Conservation (phyloP, 1,140 invertebrate genomes). For the Zaprionus davidi region DNA sequence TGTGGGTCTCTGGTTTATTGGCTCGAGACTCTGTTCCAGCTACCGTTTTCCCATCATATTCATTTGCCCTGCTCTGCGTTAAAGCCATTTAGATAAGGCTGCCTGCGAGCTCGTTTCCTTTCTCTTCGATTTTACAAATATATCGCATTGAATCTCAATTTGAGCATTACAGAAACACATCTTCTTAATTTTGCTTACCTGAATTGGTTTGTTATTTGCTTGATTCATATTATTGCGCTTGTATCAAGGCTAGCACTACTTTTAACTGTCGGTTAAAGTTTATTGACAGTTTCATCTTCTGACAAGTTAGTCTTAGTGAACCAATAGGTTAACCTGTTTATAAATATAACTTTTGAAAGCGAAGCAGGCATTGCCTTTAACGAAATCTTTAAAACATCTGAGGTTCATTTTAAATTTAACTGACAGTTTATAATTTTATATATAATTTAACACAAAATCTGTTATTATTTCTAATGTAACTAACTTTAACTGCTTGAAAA, state of each 20-base stretch:
- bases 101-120: background rate
- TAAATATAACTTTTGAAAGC: background rate
- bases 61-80: slow-evolving; percentile 40
- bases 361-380: background rate
- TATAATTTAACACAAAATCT: accelerated
- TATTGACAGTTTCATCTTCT: accelerated
- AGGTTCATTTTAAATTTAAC: background rate
- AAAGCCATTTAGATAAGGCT: slow-evolving; percentile 50
- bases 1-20: slow-evolving; percentile 75
- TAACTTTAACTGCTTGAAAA: background rate
- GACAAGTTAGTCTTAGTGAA: background rate
- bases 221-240: background rate
- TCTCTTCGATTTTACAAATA: background rate
- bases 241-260: background rate
- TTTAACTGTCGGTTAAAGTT: background rate
- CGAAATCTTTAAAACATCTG: background rate
- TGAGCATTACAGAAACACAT: background rate
- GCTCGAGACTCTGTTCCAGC: slow-evolving; percentile 25
- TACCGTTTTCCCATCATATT: background rate
- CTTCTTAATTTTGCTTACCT: no score
- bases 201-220: background rate
- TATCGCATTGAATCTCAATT: background rate
- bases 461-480: no score
- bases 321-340: background rate
- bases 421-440: background rate